Evolutionary conservation across 2,888 invertebrate genomes (phyloP).

Genomic region (Tenthredo livida): DNA sequence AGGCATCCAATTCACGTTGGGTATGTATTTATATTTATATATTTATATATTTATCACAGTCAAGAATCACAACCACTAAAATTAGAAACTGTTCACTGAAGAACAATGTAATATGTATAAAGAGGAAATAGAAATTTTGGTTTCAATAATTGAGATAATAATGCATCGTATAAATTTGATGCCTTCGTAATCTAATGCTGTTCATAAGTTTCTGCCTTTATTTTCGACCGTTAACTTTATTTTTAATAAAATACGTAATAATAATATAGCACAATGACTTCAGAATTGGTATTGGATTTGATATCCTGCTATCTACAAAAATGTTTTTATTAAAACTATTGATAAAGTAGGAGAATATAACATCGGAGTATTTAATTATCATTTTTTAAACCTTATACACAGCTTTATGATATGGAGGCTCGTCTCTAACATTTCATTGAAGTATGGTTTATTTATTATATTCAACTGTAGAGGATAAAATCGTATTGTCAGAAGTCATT

Average conservation of each 20-base stretch:
- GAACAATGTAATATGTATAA: slow-evolving; percentile 34
- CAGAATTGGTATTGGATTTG: slow-evolving; percentile 25
- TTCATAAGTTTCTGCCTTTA: background rate
- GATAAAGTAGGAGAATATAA: background rate
- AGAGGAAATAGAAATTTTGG: slow-evolving; percentile 44
- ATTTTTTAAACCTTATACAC: background rate
- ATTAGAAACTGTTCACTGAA: slow-evolving; percentile 10
- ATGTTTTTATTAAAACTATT: background rate
- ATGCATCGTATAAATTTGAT: background rate
- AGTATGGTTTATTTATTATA: background rate
- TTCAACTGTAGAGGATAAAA: background rate
- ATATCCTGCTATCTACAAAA: background rate
- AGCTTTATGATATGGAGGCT: slow-evolving; percentile 12
- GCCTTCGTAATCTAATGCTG: background rate
- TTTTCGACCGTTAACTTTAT: background rate
- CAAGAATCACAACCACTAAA: slow-evolving; percentile 12
- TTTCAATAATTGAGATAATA: slow-evolving; percentile 4
- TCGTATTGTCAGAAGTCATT: background rate
- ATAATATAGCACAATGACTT: slow-evolving; percentile 13
- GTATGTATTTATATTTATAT: slow-evolving; percentile 77
- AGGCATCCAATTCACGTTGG: slow-evolving; percentile 84
- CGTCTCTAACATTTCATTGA: slow-evolving; percentile 7
- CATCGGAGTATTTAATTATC: background rate
- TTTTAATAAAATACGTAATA: background rate
- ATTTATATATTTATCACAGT: background rate